These are phyloP conservation scores for Danio albolineatus DNA, from an alignment of 2,797 vertebrate genomes.

Conservation along the genomic window DNA sequence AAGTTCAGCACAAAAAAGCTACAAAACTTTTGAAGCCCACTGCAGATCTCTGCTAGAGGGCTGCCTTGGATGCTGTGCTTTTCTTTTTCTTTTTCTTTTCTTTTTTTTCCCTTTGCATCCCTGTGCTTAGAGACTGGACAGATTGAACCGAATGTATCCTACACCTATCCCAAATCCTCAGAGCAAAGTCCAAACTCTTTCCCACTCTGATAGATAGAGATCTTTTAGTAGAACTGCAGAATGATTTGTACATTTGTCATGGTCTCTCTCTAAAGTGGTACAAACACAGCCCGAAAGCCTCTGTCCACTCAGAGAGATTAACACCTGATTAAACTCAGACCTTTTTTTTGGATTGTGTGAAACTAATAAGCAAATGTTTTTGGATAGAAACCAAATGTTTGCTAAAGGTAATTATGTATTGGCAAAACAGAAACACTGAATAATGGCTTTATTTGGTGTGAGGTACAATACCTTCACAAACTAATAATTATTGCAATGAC, in stretches of 20 bases:
- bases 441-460: not conserved
- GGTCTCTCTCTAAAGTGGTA: not conserved
- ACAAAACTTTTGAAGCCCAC: not conserved
- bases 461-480: not conserved
- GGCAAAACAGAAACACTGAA: not conserved
- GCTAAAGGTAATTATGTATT: slow-evolving; percentile 1
- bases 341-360: slow-evolving; percentile 16
- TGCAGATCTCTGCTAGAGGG: not conserved
- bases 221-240: not conserved
- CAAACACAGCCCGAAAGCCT: not conserved
- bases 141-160: not conserved
- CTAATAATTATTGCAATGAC: slow-evolving; percentile 33
- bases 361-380: slow-evolving; percentile 42
- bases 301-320: not conserved
- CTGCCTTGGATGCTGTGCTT: not conserved
- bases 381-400: not conserved
- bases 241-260: not conserved
- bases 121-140: slow-evolving; percentile 2
- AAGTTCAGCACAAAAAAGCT: not conserved
- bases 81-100: not conserved
- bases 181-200: slow-evolving; percentile 4
- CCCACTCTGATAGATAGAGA: not conserved
- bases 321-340: slow-evolving; percentile 30
- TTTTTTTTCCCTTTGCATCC: not conserved
- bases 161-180: slow-evolving; percentile 4